Base-by-base conservation (phyloP, 2,888 invertebrate species). In the Eudasyphora cyanicolor region DNA sequence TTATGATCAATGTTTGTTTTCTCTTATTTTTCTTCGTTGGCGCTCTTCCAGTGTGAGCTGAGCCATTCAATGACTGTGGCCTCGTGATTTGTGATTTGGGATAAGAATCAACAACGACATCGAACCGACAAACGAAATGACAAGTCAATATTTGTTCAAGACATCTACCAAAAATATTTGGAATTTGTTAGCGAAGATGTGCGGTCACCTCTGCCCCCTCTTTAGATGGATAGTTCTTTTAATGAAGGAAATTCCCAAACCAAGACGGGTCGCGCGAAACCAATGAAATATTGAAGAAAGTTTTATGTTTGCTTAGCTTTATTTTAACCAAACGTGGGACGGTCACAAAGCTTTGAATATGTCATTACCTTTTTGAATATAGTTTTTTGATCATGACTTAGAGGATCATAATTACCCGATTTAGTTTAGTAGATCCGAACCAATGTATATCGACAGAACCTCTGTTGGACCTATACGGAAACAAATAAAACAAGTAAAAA, bases 141-240 rank as follows among this genome's bases (percentile, higher is more conserved):
- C 67, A 67, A 42, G 67, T 24, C 38, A 67, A 42, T 67, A 67
- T 67, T 67, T 67, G 38, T 67, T 67, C 21, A n/a, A 67, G 67
- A 29, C 42, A 42, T 21, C 62, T 5, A 38, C 64, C 62, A 8
- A 32, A 62, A 38, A 38, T 64, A 67, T 67, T 67, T 42, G 12
- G 12, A 64, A 42, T 5, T 4, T 42, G 24, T 67, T 24, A 14
- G 7, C 14, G 24, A 24, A 38, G 67, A 21, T 64, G 64, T 5
- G 8, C 29, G 1, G 27, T 60, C 12, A 14, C 45, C 2, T 2
- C 24, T 51, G 21, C 2, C 14, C 3, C 2, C 14, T n/a, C 45
- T 45, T 45, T 14, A 45, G 45, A 14, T 45, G n/a, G 12, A 45
- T 12, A n/a, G n/a, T n/a, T n/a, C n/a, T n/a, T n/a, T n/a, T n/a